These are phyloP conservation scores for Candoia aspera DNA, from an alignment of 2,113 vertebrate species.

Conservation along the genomic window DNA sequence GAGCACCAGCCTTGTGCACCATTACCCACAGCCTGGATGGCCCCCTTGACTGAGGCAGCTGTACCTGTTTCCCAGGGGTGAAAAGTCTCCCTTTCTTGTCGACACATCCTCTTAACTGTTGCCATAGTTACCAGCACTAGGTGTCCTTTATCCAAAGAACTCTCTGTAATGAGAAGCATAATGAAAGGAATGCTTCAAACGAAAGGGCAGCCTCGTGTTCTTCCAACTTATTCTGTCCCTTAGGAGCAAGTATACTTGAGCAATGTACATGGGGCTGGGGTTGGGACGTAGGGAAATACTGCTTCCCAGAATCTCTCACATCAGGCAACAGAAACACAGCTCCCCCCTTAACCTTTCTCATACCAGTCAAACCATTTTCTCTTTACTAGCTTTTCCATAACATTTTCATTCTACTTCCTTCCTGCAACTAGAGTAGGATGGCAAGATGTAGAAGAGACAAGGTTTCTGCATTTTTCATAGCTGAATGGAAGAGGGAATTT, in stretches of 20 bases:
- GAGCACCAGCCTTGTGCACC: background rate
- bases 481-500: background rate
- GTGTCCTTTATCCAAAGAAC: background rate
- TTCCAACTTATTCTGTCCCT: background rate
- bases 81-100: slow-evolving; percentile 12
- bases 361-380: background rate
- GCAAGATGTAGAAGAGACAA: background rate
- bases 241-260: background rate
- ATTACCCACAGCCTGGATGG: rapidly evolving
- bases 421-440: background rate
- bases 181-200: slow-evolving; percentile 37
- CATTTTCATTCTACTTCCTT: background rate
- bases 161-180: slow-evolving; percentile 16
- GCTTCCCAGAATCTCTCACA: background rate
- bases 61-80: background rate
- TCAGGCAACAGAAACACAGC: background rate
- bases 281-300: background rate
- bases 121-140: background rate
- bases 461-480: background rate
- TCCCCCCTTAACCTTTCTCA: background rate
- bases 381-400: background rate
- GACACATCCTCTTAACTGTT: slow-evolving; percentile 13
- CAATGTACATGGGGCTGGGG: background rate
- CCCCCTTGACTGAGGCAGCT: background rate
- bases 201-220: slow-evolving; percentile 11